These are phyloP conservation scores for Arenicola marina DNA, from an alignment of 2,888 invertebrate species.

Conservation along the genomic window DNA sequence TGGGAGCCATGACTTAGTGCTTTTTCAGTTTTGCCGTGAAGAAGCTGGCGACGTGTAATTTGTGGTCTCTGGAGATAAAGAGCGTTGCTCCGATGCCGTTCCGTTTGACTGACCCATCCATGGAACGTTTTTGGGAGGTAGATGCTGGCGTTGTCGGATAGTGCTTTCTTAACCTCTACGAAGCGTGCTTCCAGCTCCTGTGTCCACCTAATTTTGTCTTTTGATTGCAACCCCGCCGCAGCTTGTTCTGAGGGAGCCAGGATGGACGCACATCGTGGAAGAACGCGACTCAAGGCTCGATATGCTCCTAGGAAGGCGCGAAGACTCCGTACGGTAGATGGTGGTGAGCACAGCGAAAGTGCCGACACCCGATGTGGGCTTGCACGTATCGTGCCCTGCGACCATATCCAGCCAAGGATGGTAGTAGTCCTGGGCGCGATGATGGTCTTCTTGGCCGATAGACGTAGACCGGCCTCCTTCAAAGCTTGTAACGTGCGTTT, in stretches of 20 bases:
- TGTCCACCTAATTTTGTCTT: too few relatives aligned
- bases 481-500: not conserved
- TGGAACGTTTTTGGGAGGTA: not conserved
- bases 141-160: not conserved
- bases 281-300: too few relatives aligned
- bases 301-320: not conserved
- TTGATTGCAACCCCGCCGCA: too few relatives aligned
- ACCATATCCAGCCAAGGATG: constrained; percentile 2
- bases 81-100: not conserved
- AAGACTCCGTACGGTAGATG: not conserved
- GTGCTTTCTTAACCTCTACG: not conserved
- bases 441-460: not conserved
- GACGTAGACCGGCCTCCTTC: too few relatives aligned
- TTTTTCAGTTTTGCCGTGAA: not conserved
- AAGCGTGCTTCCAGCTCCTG: too few relatives aligned
- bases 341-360: not conserved
- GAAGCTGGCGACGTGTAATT: not conserved
- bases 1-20: constrained; percentile 8
- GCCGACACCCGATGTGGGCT: not conserved
- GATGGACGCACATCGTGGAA: not conserved
- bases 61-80: not conserved
- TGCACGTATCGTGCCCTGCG: not conserved
- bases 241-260: not conserved
- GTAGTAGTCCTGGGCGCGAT: not conserved
- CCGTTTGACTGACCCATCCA: not conserved